These are phyloP conservation scores for Scaptomyza pallida DNA, from an alignment of 1,140 invertebrate genomes.

Conservation along the genomic window DNA sequence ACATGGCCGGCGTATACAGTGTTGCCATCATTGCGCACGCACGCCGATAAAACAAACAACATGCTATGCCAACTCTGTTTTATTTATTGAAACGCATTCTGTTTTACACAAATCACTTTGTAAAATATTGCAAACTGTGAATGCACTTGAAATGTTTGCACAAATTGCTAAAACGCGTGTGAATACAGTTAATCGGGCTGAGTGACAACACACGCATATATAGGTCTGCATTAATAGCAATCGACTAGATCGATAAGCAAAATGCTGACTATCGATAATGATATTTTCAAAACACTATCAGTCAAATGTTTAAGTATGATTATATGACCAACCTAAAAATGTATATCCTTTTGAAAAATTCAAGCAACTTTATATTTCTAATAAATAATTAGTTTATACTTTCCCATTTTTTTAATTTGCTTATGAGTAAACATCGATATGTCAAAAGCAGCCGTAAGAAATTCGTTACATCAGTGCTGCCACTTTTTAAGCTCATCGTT, in stretches of 20 bases:
- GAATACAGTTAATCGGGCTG: constrained; percentile 31
- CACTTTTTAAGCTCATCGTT: not conserved
- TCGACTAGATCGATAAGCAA: constrained; percentile 17
- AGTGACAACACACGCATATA: constrained; percentile 49
- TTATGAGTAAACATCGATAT: not conserved
- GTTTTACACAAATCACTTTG: not conserved
- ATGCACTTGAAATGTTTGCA: constrained; percentile 47
- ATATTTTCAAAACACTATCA: not conserved
- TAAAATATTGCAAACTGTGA: constrained; percentile 9
- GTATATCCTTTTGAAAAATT: not conserved
- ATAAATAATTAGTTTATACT: too few species aligned
- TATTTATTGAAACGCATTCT: constrained; percentile 5
- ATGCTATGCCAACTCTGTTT: not conserved
- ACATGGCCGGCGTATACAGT: constrained; percentile 81
- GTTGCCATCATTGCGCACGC: constrained; percentile 57
- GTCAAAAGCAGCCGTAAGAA: constrained; percentile 2
- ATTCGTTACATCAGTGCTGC: not conserved
- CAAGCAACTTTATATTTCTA: too few species aligned
- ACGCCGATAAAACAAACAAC: constrained; percentile 29
- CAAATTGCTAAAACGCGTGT: constrained; percentile 58
- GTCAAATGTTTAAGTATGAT: not conserved
- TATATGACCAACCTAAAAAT: too few species aligned
- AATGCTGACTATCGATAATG: constrained; percentile 1
- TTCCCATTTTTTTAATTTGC: not conserved
- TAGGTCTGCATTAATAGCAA: constrained; percentile 25